These are phyloP conservation scores for Lasioglossum morio DNA, from an alignment of 2,888 invertebrate species.

Conservation along the genomic window DNA sequence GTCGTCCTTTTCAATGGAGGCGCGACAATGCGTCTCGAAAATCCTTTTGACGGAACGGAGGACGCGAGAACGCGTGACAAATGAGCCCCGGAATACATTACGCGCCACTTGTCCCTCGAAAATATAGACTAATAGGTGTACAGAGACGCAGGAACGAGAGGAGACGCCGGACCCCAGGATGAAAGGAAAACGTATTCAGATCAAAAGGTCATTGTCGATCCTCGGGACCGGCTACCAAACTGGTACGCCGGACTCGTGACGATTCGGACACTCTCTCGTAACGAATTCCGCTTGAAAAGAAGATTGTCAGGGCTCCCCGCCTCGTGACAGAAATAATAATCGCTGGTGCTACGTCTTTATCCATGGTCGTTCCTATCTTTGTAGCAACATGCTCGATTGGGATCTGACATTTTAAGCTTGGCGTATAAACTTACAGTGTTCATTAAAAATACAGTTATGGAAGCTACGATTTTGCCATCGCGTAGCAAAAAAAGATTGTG, in stretches of 20 bases:
- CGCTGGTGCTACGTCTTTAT: not conserved
- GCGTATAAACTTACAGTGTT: too few species aligned
- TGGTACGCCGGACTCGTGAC: not conserved
- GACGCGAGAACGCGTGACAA: constrained; percentile 59
- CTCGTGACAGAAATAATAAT: not conserved
- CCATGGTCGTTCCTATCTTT: not conserved
- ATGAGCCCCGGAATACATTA: constrained; percentile 69
- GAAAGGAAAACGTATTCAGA: constrained; percentile 66
- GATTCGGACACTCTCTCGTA: not conserved
- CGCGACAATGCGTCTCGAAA: constrained; percentile 57
- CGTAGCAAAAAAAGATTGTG: too few species aligned
- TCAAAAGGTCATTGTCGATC: constrained; percentile 35
- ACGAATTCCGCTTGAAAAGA: not conserved
- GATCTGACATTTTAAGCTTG: too few species aligned
- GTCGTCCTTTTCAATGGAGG: constrained; percentile 50
- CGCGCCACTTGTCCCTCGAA: constrained; percentile 65
- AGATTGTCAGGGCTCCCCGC: not conserved
- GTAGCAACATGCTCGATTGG: not conserved
- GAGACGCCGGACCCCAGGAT: constrained; percentile 29
- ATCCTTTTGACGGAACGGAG: constrained; percentile 52
- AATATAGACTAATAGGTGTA: constrained; percentile 71
- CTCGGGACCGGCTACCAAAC: constrained; percentile 36
- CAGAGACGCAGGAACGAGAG: constrained; percentile 53
- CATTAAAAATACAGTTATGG: too few species aligned
- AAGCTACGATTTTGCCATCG: too few species aligned